Evolutionary conservation across 2,888 invertebrate species (phyloP).

Genomic region (Zygogramma bicolorata): DNA sequence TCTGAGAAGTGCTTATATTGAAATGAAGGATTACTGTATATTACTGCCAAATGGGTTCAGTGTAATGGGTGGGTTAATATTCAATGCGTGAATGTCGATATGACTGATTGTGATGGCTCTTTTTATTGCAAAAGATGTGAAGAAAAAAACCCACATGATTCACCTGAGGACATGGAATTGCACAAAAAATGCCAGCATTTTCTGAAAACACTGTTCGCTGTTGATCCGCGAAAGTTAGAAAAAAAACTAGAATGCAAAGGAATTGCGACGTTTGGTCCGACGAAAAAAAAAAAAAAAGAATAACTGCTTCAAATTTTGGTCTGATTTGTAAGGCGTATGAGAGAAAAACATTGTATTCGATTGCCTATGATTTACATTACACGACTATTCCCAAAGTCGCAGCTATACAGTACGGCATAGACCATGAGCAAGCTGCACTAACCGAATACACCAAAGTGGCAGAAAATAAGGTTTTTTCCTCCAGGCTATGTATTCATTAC

Average conservation of each 20-base stretch:
- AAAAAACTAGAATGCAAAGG: neutral
- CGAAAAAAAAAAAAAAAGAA: neutral
- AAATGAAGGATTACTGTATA: neutral
- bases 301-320: neutral
- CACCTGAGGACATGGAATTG: neutral
- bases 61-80: constrained; percentile 12
- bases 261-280: neutral
- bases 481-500: neutral
- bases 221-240: neutral
- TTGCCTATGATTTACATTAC: neutral
- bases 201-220: neutral
- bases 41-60: constrained; percentile 13
- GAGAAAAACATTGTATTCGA: neutral
- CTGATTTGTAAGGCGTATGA: neutral
- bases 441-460: neutral
- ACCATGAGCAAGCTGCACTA: neutral
- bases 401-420: neutral
- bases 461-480: neutral
- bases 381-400: neutral
- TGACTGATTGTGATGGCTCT: neutral
- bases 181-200: neutral
- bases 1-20: constrained; percentile 4
- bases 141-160: neutral
- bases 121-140: neutral
- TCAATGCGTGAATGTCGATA: neutral